Evolutionary conservation across 1,140 invertebrate genomes (phyloP).

Genomic region (Apis cerana): DNA sequence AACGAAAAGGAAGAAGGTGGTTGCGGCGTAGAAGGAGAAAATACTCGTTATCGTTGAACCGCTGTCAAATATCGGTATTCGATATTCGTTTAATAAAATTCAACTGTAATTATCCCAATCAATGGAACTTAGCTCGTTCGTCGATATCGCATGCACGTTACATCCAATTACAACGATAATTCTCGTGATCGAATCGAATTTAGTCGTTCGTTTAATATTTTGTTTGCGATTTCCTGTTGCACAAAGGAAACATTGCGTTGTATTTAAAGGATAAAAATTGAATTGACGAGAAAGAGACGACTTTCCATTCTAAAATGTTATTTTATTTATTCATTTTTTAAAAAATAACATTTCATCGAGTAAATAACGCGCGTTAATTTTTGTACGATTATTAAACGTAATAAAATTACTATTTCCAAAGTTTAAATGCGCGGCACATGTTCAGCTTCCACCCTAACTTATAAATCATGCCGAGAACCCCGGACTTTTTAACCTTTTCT

Average conservation of each 20-base stretch:
- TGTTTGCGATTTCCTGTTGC: neutral
- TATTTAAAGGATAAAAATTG: neutral
- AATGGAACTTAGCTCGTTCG: neutral
- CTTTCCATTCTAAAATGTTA: neutral
- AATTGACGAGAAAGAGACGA: neutral
- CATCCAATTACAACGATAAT: neutral
- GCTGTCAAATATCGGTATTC: conserved; percentile 21
- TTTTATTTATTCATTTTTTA: no score
- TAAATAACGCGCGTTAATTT: neutral
- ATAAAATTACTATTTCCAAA: conserved; percentile 51
- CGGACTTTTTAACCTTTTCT: conserved; percentile 65
- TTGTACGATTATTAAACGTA: conserved; percentile 39
- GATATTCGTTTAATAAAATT: conserved; percentile 21
- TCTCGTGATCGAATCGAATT: neutral
- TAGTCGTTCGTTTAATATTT: neutral
- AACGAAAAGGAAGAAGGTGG: no score
- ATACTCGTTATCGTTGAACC: neutral
- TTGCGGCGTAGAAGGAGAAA: no score
- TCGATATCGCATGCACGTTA: neutral
- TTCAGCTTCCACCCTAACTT: conserved; percentile 53
- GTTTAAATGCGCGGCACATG: conserved; percentile 64
- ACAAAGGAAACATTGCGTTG: no score
- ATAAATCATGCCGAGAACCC: conserved; percentile 66
- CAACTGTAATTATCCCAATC: conserved; percentile 23
- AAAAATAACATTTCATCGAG: no score